phyloP scores from a whole-genome alignment of 2,113 vertebrate species.

The Macquaria australasica region DNA sequence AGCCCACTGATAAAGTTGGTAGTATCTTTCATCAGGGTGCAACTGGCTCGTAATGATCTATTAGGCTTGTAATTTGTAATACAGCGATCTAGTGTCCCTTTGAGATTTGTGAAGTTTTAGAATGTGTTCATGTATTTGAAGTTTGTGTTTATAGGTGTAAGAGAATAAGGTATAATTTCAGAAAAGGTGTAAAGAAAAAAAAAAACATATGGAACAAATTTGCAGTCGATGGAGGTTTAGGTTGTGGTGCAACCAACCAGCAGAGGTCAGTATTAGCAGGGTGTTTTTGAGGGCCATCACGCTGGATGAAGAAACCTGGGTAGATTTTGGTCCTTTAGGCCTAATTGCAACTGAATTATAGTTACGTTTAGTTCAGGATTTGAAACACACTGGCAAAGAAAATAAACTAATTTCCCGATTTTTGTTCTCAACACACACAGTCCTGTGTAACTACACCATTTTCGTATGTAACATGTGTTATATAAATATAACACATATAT shows the following conservation, averaged over 20 bases:
- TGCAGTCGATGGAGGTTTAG: not conserved
- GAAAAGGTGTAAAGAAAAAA: not conserved
- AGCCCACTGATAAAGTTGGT: not conserved
- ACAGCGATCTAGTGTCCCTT: not conserved
- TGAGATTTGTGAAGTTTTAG: not conserved
- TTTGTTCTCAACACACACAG: not conserved
- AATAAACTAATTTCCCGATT: not conserved
- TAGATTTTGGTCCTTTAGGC: not conserved
- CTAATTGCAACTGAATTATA: not conserved
- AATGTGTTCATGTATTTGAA: not conserved
- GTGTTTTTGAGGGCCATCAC: not conserved
- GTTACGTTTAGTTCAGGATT: not conserved
- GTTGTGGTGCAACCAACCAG: slow-evolving; percentile 29
- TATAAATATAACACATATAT: no score
- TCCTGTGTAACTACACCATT: not conserved
- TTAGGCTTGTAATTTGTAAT: not conserved
- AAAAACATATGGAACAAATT: no score
- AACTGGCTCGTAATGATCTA: not conserved
- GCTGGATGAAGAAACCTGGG: not conserved
- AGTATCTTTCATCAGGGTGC: not conserved
- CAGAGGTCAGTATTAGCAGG: slow-evolving; percentile 50
- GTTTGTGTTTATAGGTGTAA: not conserved
- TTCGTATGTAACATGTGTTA: not conserved
- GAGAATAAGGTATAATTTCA: not conserved
- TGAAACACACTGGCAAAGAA: not conserved